A percentile compares a stretch with the other conserved stretches of the same genome.
Conservation (phyloP, 1,140 invertebrate genomes). For the Brachionus rubens region DNA sequence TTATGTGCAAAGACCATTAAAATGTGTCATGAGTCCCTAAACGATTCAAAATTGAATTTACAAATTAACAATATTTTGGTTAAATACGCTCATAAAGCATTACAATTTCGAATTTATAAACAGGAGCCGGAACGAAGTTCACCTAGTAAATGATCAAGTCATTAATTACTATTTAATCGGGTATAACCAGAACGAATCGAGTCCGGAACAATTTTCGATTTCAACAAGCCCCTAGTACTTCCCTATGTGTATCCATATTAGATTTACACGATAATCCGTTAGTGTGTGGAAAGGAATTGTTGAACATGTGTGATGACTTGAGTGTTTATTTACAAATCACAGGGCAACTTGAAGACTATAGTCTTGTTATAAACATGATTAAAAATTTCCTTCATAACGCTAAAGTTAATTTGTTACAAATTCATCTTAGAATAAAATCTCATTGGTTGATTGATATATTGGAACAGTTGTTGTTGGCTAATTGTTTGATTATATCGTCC, state of each 20-base stretch:
- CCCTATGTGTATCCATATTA: slow-evolving; percentile 76
- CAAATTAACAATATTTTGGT: slow-evolving; percentile 54
- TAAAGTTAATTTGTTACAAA: slow-evolving; percentile 66
- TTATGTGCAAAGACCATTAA: slow-evolving; percentile 25
- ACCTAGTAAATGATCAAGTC: slow-evolving; percentile 36
- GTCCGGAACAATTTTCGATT: slow-evolving; percentile 44
- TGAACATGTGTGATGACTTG: slow-evolving; percentile 64
- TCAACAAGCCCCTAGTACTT: slow-evolving; percentile 72
- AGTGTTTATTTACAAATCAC: slow-evolving; percentile 62
- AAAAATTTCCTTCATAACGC: slow-evolving; percentile 68
- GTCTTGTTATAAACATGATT: slow-evolving; percentile 66
- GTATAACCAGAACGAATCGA: background rate
- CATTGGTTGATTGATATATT: slow-evolving; percentile 61
- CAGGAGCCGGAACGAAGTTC: background rate
- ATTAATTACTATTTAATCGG: slow-evolving; percentile 31
- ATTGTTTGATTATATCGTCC: slow-evolving; percentile 56
- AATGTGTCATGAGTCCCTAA: slow-evolving; percentile 29
- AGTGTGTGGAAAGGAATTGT: slow-evolving; percentile 62
- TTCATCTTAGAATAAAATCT: slow-evolving; percentile 57
- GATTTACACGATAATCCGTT: slow-evolving; percentile 71
- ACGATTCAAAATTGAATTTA: slow-evolving; percentile 48
- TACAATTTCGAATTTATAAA: slow-evolving; percentile 52
- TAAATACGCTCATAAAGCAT: slow-evolving; percentile 54
- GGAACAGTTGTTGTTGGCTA: slow-evolving; percentile 57
- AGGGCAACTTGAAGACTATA: slow-evolving; percentile 65